Evolutionary conservation across 2,797 vertebrate species (phyloP), one percentile per base, ranked within the genome.

Genomic region (Cynodonichthys magdalenae): DNA sequence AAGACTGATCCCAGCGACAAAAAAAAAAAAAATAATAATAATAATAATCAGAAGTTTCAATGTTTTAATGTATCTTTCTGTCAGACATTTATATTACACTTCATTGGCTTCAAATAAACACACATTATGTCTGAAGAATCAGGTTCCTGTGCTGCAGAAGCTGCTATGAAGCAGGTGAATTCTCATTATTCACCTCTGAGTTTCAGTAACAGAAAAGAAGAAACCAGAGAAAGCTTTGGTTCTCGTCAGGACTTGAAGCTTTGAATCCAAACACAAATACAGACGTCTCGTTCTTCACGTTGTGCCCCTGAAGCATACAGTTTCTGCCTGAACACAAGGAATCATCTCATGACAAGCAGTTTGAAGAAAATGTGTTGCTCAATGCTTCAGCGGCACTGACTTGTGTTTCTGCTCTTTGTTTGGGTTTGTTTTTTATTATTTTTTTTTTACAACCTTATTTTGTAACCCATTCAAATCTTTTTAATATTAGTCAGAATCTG

Each of bases 251-350:
- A 48, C 11, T 47, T 63, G 15, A 19, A 39, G 24, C 41, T 49
- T 51, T 55, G 52, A 49, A 18, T 55, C 19, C n/a, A 31, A 17
- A 31, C 27, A 27, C 36, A 50, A 57, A 65, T 4, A 3, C 18
- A 53, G 15, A 28, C 41, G 10, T 18, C 15, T 24, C 18, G 10
- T 49, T 15, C 41, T 53, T 45, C 41, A 20, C 17, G 31, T 31
- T 39, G 12, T 39, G 51, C 17, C 46, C 20, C 36, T 66, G 36
- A 27, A 47, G 29, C 15, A 12, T 31, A 44, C 14, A 36, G 36
- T 52, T 44, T 34, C 1, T 44, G 63, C 57, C 41, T 52, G 29
- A 66, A 55, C 54, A 52, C 41, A 45, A 7, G 36, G 48, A 39
- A 52, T 46, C 31, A 39, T 66, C 48, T 52, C 55, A 36, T 36